Evolutionary conservation across 1,140 invertebrate genomes (phyloP), one percentile per base, ranked within the genome.

Genomic region (Achroia grisella): DNA sequence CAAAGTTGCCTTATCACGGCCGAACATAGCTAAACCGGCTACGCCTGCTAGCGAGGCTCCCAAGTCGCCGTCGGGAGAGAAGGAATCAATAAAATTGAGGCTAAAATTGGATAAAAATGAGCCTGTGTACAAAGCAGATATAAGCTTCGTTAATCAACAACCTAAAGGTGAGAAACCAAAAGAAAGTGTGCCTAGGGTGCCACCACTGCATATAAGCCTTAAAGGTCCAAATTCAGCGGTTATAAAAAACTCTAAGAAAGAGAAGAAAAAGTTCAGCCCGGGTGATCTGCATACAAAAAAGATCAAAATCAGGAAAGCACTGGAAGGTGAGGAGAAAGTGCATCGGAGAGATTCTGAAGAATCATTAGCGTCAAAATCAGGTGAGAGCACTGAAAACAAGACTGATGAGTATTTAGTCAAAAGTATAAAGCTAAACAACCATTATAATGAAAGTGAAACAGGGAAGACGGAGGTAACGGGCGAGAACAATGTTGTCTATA

Each of bases 171-270:
- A 77, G 5, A 77, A 80, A 40, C 49, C 76, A n/a, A 73, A 79
- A 1, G 88, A 88, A 1, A 91, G 91, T 47, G 94, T 95, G 62
- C 91, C 93, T 1, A 87, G 94, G 46, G 95, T 97, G 11, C 95
- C 95, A 13, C 95, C 95, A 1, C 85, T 97, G 62, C 95, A 97
- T 70, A 97, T 97, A 62, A 95, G 94, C 39, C 81, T 97, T 36
- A 87, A 94, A 51, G 95, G 95, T 6, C 87, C 93, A 34, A 95
- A 95, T 81, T 93, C 93, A 10, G 93, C 93, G n/a, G 93, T 97
- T 27, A 95, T 97, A 39, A 94, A 94, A 50, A 93, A 92, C 62
- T 91, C 92, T 10, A 91, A 92, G 45, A 93, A 93, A 56, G 92
- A 93, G 40, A 90, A 90, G 57, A 93, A 92, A 60, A 92, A 92